A percentile compares a stretch with the other conserved stretches of the same genome.
Evolutionary conservation across 2,113 vertebrate species (phyloP).

Genomic region (Mastomys coucha): DNA sequence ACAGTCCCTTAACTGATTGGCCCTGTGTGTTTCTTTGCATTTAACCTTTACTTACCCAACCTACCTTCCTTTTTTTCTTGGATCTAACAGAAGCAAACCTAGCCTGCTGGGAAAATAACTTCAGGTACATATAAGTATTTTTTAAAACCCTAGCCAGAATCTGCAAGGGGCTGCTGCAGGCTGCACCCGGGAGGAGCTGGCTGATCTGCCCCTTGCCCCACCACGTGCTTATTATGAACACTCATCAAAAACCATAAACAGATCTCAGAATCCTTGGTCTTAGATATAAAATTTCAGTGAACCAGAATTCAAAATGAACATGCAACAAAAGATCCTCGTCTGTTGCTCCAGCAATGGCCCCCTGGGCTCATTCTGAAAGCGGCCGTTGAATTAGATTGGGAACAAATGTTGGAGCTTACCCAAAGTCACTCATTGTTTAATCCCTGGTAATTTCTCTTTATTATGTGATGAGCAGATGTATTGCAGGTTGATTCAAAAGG

Average conservation of each 20-base stretch:
- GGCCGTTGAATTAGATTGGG: slow-evolving; percentile 52
- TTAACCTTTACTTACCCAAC: slow-evolving; percentile 2
- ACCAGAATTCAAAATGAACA: slow-evolving; percentile 45
- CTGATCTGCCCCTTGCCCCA: neutral
- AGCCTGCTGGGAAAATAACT: slow-evolving; percentile 46
- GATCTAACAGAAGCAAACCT: slow-evolving; percentile 37
- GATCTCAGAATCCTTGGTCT: slow-evolving; percentile 4
- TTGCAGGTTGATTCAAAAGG: slow-evolving; percentile 43
- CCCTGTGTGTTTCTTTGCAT: neutral
- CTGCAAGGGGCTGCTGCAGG: neutral
- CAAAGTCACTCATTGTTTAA: slow-evolving; percentile 68
- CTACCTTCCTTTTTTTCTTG: neutral
- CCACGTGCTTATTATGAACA: neutral
- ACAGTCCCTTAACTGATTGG: slow-evolving; percentile 23
- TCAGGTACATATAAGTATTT: slow-evolving; percentile 28
- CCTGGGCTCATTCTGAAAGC: slow-evolving; percentile 64
- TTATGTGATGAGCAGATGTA: slow-evolving; percentile 67
- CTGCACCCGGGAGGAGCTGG: neutral
- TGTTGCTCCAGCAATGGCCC: slow-evolving; percentile 56
- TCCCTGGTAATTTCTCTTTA: slow-evolving; percentile 71
- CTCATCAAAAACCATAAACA: neutral
- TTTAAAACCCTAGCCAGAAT: neutral
- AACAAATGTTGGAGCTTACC: slow-evolving; percentile 65
- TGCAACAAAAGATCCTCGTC: neutral
- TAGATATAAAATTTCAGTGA: slow-evolving; percentile 38